These are phyloP conservation scores for Beroe forskalii DNA, from an alignment of 37 sponge, comb jelly and placozoan species.

Conservation along the genomic window DNA sequence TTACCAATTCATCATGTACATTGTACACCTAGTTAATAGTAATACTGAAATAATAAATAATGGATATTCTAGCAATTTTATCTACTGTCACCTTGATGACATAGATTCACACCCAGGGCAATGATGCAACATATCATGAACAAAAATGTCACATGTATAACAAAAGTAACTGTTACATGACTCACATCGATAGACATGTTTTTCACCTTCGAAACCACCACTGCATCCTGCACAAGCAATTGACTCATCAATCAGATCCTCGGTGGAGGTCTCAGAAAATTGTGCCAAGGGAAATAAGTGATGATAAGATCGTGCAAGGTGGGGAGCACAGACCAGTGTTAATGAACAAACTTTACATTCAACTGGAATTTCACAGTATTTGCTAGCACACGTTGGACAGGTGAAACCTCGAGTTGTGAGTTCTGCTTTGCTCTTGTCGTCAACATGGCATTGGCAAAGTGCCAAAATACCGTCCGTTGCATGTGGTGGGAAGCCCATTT, in stretches of 20 bases:
- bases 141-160: slow-evolving; percentile 85
- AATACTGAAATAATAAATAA: too few species aligned
- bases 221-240: slow-evolving; percentile 10
- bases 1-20: too few species aligned
- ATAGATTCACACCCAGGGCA: slow-evolving; percentile 81
- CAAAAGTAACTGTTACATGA: slow-evolving; percentile 71
- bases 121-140: slow-evolving; percentile 86
- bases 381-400: slow-evolving; percentile 75
- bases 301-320: slow-evolving; percentile 91
- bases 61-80: too few species aligned
- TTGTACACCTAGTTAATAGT: too few species aligned
- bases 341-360: slow-evolving; percentile 86
- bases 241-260: neutral
- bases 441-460: slow-evolving; percentile 51
- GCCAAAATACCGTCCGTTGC: neutral
- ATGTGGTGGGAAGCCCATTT: slow-evolving; percentile 61
- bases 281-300: slow-evolving; percentile 85
- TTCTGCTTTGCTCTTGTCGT: slow-evolving; percentile 37
- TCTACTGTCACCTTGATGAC: slow-evolving; percentile 38
- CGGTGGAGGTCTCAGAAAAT: slow-evolving; percentile 69
- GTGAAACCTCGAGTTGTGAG: slow-evolving; percentile 25
- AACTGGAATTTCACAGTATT: slow-evolving; percentile 93
- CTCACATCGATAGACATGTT: slow-evolving; percentile 47
- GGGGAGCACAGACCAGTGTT: slow-evolving; percentile 88
- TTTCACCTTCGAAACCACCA: neutral